A percentile compares a stretch with the other conserved stretches of the same genome.
Evolutionary conservation across 92 coral and sea anemone species (phyloP).

Genomic region (Plumapathes pennacea): DNA sequence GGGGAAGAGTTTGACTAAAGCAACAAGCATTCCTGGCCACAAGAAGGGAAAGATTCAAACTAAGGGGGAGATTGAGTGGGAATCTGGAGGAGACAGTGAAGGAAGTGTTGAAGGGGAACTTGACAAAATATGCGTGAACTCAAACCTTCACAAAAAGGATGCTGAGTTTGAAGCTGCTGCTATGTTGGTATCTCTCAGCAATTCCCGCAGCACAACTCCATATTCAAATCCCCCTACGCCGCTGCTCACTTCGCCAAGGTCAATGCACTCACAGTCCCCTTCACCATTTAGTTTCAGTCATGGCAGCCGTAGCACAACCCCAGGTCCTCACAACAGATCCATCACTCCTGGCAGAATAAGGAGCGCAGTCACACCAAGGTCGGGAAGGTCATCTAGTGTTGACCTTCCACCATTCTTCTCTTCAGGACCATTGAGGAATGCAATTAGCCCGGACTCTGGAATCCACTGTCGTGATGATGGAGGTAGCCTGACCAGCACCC

Average conservation of each 20-base stretch:
- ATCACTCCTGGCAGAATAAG: constrained; percentile 59
- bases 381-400: constrained; percentile 78
- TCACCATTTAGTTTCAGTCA: constrained; percentile 61
- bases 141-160: constrained; percentile 55
- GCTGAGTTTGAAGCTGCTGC: constrained; percentile 97
- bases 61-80: constrained; percentile 91
- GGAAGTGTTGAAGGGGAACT: constrained; percentile 97
- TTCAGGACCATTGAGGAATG: constrained; percentile 62
- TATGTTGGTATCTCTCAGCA: constrained; percentile 86
- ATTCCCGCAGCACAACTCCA: constrained; percentile 91
- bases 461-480: constrained; percentile 86
- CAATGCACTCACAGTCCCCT: constrained; percentile 64
- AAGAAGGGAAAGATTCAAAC: constrained; percentile 82
- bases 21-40: constrained; percentile 83
- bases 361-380: constrained; percentile 67
- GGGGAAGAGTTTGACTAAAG: constrained; percentile 78
- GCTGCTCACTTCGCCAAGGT: constrained; percentile 80
- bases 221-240: constrained; percentile 87
- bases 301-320: constrained; percentile 20
- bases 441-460: constrained; percentile 98
- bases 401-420: constrained; percentile 76
- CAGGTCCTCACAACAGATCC: constrained; percentile 58
- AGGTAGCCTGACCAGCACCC: constrained; percentile 71
- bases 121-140: constrained; percentile 12
- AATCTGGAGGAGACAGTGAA: constrained; percentile 97